Conservation (phyloP, 2,113 vertebrate genomes). For the Colossoma macropomum region DNA sequence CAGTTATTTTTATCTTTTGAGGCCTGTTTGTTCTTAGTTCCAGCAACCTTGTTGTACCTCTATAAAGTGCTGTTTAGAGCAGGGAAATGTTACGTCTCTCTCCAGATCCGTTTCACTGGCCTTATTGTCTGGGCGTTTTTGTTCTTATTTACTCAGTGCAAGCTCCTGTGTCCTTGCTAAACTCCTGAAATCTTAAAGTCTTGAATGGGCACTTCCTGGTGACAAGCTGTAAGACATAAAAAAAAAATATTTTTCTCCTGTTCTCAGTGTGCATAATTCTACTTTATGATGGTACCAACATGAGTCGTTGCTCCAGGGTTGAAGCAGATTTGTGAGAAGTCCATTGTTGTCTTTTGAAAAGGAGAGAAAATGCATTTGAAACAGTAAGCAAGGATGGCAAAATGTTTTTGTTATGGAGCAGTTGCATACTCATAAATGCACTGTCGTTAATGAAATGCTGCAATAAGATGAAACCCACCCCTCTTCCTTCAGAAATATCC, state of each 20-base stretch:
- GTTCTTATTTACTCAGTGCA: background rate
- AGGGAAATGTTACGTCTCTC: slow-evolving; percentile 1
- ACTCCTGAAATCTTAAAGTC: slow-evolving; percentile 39
- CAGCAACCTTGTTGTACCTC: slow-evolving; percentile 32
- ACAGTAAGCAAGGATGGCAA: background rate
- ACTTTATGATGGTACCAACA: slow-evolving; percentile 36
- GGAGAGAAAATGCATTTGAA: background rate
- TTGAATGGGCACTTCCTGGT: slow-evolving; percentile 14
- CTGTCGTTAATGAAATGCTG: background rate
- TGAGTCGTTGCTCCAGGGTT: background rate
- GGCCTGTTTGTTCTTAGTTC: slow-evolving; percentile 4
- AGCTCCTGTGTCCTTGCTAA: slow-evolving; percentile 15
- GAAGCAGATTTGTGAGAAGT: slow-evolving; percentile 37
- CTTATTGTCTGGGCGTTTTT: background rate
- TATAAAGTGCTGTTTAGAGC: slow-evolving; percentile 26
- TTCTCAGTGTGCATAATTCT: slow-evolving; percentile 13
- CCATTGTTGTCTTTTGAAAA: slow-evolving; percentile 52
- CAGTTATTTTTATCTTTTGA: slow-evolving; percentile 36
- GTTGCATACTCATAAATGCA: background rate
- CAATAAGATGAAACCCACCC: background rate
- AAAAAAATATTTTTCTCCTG: slow-evolving; percentile 21
- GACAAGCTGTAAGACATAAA: slow-evolving; percentile 43
- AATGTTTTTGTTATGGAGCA: background rate
- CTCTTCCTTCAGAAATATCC: background rate
- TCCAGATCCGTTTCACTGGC: background rate